Base-by-base conservation (phyloP, 2,113 vertebrate species). In the Gopherus evgoodei region DNA sequence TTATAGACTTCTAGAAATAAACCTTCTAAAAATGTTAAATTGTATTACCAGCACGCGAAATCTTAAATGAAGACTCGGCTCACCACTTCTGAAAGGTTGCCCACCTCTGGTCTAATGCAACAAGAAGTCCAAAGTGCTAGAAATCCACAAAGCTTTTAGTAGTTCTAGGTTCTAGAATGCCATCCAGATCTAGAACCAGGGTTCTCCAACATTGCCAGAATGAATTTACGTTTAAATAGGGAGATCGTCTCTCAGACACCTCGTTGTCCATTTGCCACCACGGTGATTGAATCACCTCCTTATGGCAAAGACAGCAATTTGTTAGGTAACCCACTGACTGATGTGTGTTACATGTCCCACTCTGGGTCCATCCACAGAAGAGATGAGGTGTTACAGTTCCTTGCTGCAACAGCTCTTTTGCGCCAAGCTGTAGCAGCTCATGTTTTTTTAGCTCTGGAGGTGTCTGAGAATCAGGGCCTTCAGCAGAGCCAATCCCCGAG, bases 101-200 rank as follows among this genome's bases (percentile, higher is more conserved):
- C 47, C 47, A 49, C 9, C 47, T 3, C 47, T 44, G 75, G 27
- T 47, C 42, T 78, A 72, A 35, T 86, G 31, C 8, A 5, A 50
- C 50, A 50, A 50, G 50, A 50, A 50, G 88, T 79, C 29, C 84
- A 35, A 76, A 76, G 81, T 7, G 80, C 92, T 95, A 52, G 93
- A 95, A 95, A 91, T 90, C 85, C 6, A 54, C 89, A 81, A 65
- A 24, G 4, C 25, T 92, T 88, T 91, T 93, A 95, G 91, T 79
- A 97, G 91, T 5, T 11, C 85, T 52, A 5, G 14, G 42, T 83
- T 92, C 83, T 86, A 24, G 38, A 75, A 13, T 44, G 38, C 38
- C 21, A 44, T 13, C 38, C 21, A 25, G 38, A 42, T 11, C 22
- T 47, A 78, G 25, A 47, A 29, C 22, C 21, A 27, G 42, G 75